Conservation (phyloP, 2,113 vertebrate species). For the Brienomyrus brachyistius region DNA sequence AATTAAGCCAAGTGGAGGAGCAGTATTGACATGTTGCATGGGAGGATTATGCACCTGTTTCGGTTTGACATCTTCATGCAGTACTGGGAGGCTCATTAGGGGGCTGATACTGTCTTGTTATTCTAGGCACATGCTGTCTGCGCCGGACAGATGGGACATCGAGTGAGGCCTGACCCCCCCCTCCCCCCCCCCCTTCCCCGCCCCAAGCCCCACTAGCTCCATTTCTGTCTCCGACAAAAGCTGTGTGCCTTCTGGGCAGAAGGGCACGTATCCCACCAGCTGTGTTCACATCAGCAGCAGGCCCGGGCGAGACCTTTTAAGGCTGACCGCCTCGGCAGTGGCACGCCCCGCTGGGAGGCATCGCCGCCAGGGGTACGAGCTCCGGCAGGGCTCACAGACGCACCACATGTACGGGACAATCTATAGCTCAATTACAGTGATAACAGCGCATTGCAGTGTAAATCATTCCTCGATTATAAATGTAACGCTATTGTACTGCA, state of each 20-base stretch:
- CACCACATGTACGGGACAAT: neutral
- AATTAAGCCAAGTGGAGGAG: constrained; percentile 22
- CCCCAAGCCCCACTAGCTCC: constrained; percentile 38
- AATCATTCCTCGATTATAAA: neutral
- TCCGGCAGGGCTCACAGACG: neutral
- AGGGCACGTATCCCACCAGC: constrained; percentile 4
- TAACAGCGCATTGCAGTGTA: neutral
- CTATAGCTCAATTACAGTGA: neutral
- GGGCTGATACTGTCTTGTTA: constrained; percentile 50
- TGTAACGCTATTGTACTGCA: neutral
- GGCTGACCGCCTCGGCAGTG: neutral
- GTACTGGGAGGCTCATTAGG: constrained; percentile 37
- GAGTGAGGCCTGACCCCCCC: constrained; percentile 39
- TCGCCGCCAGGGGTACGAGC: neutral
- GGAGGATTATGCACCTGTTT: constrained; percentile 41
- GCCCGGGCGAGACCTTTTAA: neutral
- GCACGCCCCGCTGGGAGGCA: neutral
- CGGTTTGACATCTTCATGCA: constrained; percentile 43
- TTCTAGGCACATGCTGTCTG: constrained; percentile 40
- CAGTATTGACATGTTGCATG: constrained; percentile 5
- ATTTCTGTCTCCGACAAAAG: constrained; percentile 17
- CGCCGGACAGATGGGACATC: constrained; percentile 53
- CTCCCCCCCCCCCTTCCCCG: neutral
- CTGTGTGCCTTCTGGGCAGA: neutral
- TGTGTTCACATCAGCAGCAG: neutral